Evolutionary conservation across 2,888 invertebrate genomes (phyloP).

Genomic region (Habrosyne pyritoides): DNA sequence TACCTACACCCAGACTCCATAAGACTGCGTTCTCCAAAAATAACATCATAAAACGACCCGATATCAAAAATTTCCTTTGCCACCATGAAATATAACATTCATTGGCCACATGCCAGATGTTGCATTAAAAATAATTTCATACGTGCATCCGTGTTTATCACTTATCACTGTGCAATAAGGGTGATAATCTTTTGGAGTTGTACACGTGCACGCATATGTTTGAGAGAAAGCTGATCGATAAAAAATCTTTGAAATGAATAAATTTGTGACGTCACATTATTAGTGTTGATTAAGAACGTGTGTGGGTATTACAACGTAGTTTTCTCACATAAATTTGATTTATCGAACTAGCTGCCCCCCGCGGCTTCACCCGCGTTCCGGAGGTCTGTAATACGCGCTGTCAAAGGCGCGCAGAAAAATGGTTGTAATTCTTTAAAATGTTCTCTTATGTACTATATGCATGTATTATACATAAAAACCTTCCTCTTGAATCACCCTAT

Average conservation of each 20-base stretch:
- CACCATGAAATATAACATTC: constrained; percentile 13
- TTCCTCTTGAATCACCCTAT: no score
- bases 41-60: not conserved
- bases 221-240: constrained; percentile 35
- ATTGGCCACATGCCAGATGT: constrained; percentile 32
- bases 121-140: constrained; percentile 32
- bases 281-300: constrained; percentile 12
- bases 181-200: not conserved
- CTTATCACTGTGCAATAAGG: not conserved
- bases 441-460: no score
- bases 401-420: no score
- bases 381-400: no score
- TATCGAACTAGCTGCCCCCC: no score
- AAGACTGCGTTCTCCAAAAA: constrained; percentile 1
- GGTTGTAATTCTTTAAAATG: no score
- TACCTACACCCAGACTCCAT: not conserved
- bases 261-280: constrained; percentile 33
- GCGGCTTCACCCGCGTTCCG: no score
- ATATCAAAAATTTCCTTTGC: not conserved
- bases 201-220: constrained; percentile 13
- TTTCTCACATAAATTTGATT: no score
- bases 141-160: not conserved
- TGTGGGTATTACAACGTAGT: not conserved
- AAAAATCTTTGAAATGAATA: constrained; percentile 29
- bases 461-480: no score